phyloP scores from a whole-genome alignment of 2,113 vertebrate genomes.

The Paracyprichromis sp. region DNA sequence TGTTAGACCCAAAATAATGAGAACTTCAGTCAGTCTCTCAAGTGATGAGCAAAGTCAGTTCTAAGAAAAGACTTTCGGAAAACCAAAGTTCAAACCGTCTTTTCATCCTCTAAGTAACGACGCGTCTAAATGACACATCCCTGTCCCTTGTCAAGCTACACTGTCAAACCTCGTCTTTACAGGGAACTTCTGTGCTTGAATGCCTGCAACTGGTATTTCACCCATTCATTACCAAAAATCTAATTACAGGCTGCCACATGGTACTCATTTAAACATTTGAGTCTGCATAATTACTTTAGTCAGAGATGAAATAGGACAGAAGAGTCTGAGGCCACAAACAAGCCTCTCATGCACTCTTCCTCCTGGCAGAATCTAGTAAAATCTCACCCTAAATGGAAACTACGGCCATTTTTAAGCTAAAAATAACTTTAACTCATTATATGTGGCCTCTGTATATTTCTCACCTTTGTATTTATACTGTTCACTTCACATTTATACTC shows the following conservation, averaged over 20 bases:
- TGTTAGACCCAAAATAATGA: neutral
- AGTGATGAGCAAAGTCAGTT: neutral
- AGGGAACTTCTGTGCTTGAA: neutral
- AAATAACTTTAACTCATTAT: neutral
- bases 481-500: neutral
- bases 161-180: neutral
- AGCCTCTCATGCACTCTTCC: neutral
- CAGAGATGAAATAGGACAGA: slow-evolving; percentile 17
- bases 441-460: neutral
- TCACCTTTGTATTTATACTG: neutral
- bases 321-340: neutral
- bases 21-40: neutral
- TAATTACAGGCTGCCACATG: slow-evolving; percentile 58
- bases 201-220: slow-evolving; percentile 26
- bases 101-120: neutral
- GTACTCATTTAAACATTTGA: slow-evolving; percentile 20
- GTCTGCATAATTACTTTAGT: slow-evolving; percentile 34
- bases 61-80: neutral
- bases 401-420: neutral
- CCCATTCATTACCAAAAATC: slow-evolving; percentile 59
- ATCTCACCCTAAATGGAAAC: neutral
- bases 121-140: neutral
- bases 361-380: neutral
- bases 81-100: neutral
- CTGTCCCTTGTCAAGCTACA: neutral